Evolutionary conservation across 1,140 invertebrate genomes (phyloP), one percentile per base, ranked within the genome.

Genomic region (Holcopasites calliopsidis): DNA sequence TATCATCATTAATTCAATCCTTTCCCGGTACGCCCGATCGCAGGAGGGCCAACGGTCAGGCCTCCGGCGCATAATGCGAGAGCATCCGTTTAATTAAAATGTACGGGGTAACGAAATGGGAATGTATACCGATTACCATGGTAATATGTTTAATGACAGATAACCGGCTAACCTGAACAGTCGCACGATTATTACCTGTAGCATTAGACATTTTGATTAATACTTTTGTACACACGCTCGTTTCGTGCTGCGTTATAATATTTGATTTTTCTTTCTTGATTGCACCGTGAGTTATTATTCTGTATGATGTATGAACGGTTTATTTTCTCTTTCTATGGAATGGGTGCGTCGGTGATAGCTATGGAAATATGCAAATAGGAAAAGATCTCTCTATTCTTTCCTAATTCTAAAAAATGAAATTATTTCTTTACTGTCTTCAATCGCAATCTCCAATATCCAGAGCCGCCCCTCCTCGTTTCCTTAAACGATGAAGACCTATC

Each of bases 1-100:
- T 13, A 65, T 68, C 64, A 65, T 75, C 52, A 68, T 64, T 35
- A 58, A 81, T 80, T 81, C 68, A 82, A 82, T 71, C 64, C 75
- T 68, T 77, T 69, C 35, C 18, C 42, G 47, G 35, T 28, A 7
- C n/a, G 33, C 42, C 47, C 23, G 70, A 62, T 40, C 23, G n/a
- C 13, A 35, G 13, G 21, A 16, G 60, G 33, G 40, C 28, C 65
- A 70, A 31, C 26, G 60, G 40, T 3, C 55, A 55, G 5, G 52
- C 31, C 47, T 47, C 11, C 18, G 31, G 38, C 60, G 61, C 42
- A 55, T 71, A 71, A 74, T 76, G 35, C n/a, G 54, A 23, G 47
- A 26, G 13, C 10, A 33, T 79, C 35, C 28, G 31, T 44, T 80
- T 80, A 80, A 80, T 80, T 75, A 74, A 74, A 73, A 75, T 75